Base-by-base conservation (phyloP, 2,888 invertebrate species). In the Cantharis flavilabris region DNA sequence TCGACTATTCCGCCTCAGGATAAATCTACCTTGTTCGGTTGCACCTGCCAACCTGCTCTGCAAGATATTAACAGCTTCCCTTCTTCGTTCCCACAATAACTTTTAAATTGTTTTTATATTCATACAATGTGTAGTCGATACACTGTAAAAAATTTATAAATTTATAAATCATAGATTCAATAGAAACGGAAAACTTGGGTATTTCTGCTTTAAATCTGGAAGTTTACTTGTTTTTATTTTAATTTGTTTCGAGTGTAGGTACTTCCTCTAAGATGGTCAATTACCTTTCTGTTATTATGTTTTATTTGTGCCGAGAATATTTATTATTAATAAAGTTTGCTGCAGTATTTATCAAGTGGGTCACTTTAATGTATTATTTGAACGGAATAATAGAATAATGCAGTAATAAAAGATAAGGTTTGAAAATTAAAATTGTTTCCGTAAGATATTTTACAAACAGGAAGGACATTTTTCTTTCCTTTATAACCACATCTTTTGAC, bases 41-140 rank as follows among this genome's bases (percentile, higher is more conserved):
- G 80, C 82, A 82, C 82, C 82, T 82, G 82, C 82, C 82, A 80
- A 79, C 81, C 80, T 77, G 80, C 79, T 82, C 80, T 71, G 80
- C 81, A 73, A 75, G 77, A 74, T 79, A 76, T 78, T 75, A 73
- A 73, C 79, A 78, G 76, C 76, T 77, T 79, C 73, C 81, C 75
- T 28, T 67, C 70, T 65, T 33, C 13, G 33, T 33, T 33, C 33
- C 33, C 33, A 33, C 33, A 33, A 33, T 33, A 33, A 33, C 33
- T 33, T 33, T 33, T 13, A 33, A 33, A 33, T 33, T 33, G n/a
- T 33, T 33, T 33, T 33, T 33, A 33, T 33, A 33, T 33, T 13
- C 33, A 33, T 33, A 5, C 33, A n/a, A 33, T 33, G 33, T 33
- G 33, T 33, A 33, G 33, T 13, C 33, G 33, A 13, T 33, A 33